Percentiles rank a stretch among this genome's conserved stretches.
phyloP scores from a whole-genome alignment of 2,113 vertebrate genomes.

The Rhagologus leucostigma region DNA sequence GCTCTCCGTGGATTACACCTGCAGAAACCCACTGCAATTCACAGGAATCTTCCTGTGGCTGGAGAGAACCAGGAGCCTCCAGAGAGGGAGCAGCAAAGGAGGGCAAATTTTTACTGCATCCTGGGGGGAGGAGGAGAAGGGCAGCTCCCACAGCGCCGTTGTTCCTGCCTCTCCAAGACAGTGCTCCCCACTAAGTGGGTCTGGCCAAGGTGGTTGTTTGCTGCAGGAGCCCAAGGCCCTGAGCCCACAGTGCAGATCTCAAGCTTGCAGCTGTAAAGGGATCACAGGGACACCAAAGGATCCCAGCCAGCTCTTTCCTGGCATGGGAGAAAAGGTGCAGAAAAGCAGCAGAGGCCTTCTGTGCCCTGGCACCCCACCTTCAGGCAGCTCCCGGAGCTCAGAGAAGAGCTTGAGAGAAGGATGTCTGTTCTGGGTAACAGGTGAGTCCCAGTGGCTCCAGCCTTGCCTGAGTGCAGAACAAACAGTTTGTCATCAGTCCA shows the following conservation, averaged over 20 bases:
- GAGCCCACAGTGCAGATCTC: rapidly evolving
- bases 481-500: neutral
- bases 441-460: neutral
- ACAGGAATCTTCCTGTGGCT: neutral
- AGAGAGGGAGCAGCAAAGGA: neutral
- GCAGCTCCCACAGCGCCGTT: neutral
- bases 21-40: neutral
- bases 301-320: neutral
- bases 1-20: neutral
- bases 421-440: neutral
- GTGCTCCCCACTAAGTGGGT: neutral
- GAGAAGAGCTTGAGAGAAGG: neutral
- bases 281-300: neutral
- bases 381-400: neutral
- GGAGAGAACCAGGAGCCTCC: neutral
- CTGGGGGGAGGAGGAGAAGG: neutral
- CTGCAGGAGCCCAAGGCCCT: neutral
- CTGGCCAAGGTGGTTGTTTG: neutral
- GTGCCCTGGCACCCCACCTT: neutral
- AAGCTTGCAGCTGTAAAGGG: neutral
- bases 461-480: neutral
- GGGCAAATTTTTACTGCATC: neutral
- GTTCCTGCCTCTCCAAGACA: neutral
- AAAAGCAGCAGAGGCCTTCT: neutral
- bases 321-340: neutral